These are phyloP conservation scores for Mesoligia furuncula DNA, from an alignment of 2,888 invertebrate genomes.

Conservation along the genomic window DNA sequence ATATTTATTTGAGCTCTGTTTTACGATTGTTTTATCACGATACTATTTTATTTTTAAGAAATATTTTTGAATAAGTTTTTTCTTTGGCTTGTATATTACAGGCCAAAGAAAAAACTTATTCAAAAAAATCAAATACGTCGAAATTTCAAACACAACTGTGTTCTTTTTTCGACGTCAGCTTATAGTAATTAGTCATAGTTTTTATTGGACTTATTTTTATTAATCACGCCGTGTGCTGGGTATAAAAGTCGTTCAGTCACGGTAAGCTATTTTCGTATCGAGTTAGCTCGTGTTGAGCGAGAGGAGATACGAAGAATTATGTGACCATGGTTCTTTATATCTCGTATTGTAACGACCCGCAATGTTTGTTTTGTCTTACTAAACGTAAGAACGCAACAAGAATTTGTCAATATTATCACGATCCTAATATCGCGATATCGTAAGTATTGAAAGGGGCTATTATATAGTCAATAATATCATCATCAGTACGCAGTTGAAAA, in stretches of 20 bases:
- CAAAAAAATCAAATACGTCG: too few relatives aligned
- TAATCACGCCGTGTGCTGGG: neutral
- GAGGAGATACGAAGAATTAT: neutral
- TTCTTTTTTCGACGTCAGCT: neutral
- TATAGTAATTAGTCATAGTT: constrained; percentile 4
- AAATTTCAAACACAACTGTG: neutral
- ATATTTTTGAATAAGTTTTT: neutral
- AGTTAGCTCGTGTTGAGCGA: neutral
- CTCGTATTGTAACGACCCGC: neutral
- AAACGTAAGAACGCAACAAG: too few relatives aligned
- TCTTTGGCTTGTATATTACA: too few relatives aligned
- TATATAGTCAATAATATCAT: too few relatives aligned
- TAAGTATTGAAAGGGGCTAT: too few relatives aligned
- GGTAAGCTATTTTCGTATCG: constrained; percentile 15
- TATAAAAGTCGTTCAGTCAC: constrained; percentile 6
- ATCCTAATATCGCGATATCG: too few relatives aligned
- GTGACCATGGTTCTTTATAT: neutral
- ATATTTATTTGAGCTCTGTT: neutral
- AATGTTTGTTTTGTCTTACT: neutral
- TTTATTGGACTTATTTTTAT: constrained; percentile 12
- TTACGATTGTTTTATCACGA: neutral
- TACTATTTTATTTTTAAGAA: neutral
- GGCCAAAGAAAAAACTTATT: too few relatives aligned
- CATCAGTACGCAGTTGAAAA: too few relatives aligned
- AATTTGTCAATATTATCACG: too few relatives aligned